These are phyloP conservation scores for Episyrphus balteatus DNA, from an alignment of 1,140 invertebrate species.

Conservation along the genomic window DNA sequence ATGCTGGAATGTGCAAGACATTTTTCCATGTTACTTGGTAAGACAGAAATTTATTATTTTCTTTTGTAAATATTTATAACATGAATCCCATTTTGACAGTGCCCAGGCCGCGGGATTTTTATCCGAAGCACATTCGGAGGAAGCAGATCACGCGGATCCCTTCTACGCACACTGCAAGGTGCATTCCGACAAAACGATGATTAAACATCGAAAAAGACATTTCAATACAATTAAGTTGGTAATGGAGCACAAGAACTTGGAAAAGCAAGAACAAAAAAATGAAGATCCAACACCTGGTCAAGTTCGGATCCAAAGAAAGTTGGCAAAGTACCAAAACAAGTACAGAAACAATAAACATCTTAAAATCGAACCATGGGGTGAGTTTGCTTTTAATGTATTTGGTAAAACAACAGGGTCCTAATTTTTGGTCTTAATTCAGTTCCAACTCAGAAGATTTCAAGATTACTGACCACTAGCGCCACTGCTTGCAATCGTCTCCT, in stretches of 20 bases:
- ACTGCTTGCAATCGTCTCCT: constrained; percentile 74
- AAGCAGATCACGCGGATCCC: constrained; percentile 89
- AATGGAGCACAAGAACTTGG: constrained; percentile 41
- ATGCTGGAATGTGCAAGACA: constrained; percentile 94
- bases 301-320: constrained; percentile 61
- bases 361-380: constrained; percentile 76
- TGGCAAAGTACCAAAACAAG: constrained; percentile 63
- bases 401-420: constrained; percentile 1
- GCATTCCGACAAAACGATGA: constrained; percentile 73
- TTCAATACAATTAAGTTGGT: constrained; percentile 80
- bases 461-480: constrained; percentile 79
- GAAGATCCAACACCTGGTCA: constrained; percentile 48
- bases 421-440: constrained; percentile 43
- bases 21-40: constrained; percentile 97
- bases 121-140: constrained; percentile 86
- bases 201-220: constrained; percentile 70
- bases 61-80: neutral
- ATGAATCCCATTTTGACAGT: constrained; percentile 42
- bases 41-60: constrained; percentile 12
- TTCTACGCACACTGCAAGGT: constrained; percentile 95
- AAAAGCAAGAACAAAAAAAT: constrained; percentile 35
- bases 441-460: constrained; percentile 87
- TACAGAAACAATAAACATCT: constrained; percentile 62
- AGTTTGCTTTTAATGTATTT: constrained; percentile 9
- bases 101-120: constrained; percentile 86